These are phyloP conservation scores for Amphiprion ocellaris DNA, from an alignment of 2,113 vertebrate genomes.

Conservation along the genomic window DNA sequence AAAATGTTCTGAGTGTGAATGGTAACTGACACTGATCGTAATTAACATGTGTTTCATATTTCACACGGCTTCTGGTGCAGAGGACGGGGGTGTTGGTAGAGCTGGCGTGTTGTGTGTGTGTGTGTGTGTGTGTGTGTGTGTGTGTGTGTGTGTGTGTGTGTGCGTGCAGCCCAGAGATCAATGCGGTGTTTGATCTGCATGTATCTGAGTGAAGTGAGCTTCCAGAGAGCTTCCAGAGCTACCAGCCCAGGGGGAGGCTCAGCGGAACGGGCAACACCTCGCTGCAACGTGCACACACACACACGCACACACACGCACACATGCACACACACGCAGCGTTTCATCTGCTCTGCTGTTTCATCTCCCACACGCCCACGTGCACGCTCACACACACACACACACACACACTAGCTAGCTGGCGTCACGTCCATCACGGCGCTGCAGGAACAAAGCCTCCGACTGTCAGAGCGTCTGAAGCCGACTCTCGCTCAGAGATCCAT, in stretches of 20 bases:
- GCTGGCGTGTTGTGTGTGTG: constrained; percentile 17
- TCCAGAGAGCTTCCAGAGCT: constrained; percentile 72
- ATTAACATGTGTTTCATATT: constrained; percentile 74
- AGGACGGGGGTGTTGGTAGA: constrained; percentile 47
- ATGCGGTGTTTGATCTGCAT: constrained; percentile 78
- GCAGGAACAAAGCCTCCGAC: constrained; percentile 61
- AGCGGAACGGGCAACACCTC: constrained; percentile 63
- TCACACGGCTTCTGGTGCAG: constrained; percentile 61
- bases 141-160: constrained; percentile 48
- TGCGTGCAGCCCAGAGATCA: constrained; percentile 70
- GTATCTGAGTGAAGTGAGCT: constrained; percentile 77
- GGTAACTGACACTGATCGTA: constrained; percentile 59
- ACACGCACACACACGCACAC: background rate
- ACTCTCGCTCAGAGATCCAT: constrained; percentile 12
- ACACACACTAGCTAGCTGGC: background rate
- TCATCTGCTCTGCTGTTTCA: constrained; percentile 57
- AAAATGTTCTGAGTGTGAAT: constrained; percentile 34
- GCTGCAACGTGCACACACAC: too few species aligned
- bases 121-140: constrained; percentile 50
- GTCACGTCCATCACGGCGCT: constrained; percentile 59
- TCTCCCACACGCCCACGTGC: constrained; percentile 42
- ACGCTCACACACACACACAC: background rate
- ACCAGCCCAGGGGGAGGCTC: constrained; percentile 69
- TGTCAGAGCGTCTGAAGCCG: constrained; percentile 40
- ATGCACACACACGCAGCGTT: constrained; percentile 18